Percentiles rank a stretch among this genome's conserved stretches.
Evolutionary conservation across 1,140 invertebrate genomes (phyloP).

Genomic region (Solenopsis fugax): DNA sequence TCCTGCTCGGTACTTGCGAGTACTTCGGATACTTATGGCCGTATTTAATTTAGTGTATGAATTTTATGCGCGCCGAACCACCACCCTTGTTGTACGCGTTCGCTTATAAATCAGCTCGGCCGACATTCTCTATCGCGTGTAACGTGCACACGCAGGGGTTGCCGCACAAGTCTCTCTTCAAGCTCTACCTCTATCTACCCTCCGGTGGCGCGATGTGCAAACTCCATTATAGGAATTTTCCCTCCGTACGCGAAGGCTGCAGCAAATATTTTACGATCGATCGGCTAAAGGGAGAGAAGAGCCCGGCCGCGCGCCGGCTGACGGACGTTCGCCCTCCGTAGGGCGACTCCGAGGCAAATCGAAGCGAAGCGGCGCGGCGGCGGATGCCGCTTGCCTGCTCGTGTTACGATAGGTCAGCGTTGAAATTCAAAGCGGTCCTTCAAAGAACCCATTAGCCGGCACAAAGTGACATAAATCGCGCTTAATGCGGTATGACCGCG

Average conservation of each 20-base stretch:
- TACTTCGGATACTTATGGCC: conserved; percentile 13
- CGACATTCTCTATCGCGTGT: conserved; percentile 19
- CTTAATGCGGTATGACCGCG: conserved; percentile 10
- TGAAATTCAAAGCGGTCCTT: conserved; percentile 54
- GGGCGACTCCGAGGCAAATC: conserved; percentile 62
- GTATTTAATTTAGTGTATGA: conserved; percentile 69
- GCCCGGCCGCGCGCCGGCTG: neutral
- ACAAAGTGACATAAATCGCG: conserved; percentile 55
- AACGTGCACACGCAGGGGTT: conserved; percentile 35
- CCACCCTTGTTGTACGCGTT: conserved; percentile 38
- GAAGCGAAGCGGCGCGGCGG: neutral
- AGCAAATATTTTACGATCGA: conserved; percentile 74
- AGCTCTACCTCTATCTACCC: conserved; percentile 44
- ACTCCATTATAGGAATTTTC: conserved; percentile 71
- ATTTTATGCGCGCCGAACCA: conserved; percentile 56
- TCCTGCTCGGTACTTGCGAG: neutral
- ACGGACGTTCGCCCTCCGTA: conserved; percentile 30
- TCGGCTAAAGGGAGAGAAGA: conserved; percentile 54
- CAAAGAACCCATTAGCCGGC: conserved; percentile 54
- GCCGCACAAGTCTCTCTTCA: neutral
- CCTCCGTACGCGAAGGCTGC: conserved; percentile 46
- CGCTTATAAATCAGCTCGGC: conserved; percentile 60
- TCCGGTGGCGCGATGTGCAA: conserved; percentile 52
- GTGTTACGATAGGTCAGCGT: conserved; percentile 67
- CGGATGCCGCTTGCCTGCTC: conserved; percentile 2